These are phyloP conservation scores for Archegozetes longisetosus DNA, from an alignment of 1,140 invertebrate genomes.

Conservation along the genomic window DNA sequence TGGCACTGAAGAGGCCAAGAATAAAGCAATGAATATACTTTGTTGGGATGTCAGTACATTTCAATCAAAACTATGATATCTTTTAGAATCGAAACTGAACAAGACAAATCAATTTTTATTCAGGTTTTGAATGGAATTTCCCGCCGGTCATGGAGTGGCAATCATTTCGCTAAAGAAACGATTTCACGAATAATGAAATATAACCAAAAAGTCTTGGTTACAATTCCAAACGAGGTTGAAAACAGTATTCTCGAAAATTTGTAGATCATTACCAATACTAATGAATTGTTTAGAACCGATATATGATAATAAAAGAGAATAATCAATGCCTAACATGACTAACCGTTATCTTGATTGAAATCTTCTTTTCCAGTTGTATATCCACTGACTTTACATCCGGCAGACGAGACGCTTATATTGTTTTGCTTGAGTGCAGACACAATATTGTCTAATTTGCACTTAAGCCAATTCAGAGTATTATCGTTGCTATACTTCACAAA, in stretches of 20 bases:
- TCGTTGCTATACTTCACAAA: slow-evolving; percentile 2
- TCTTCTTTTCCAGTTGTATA: background rate
- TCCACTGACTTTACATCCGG: background rate
- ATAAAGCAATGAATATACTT: slow-evolving; percentile 36
- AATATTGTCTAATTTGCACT: slow-evolving; percentile 2
- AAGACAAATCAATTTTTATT: background rate
- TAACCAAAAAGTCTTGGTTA: slow-evolving; percentile 34
- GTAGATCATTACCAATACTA: no score
- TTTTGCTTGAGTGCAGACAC: background rate
- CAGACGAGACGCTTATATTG: background rate
- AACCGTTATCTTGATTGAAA: background rate
- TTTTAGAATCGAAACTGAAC: no score
- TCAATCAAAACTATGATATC: no score
- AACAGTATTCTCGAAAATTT: background rate
- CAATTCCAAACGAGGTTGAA: slow-evolving; percentile 29
- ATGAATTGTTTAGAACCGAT: background rate
- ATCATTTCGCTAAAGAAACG: slow-evolving; percentile 35
- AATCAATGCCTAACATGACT: no score
- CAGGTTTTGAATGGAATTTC: slow-evolving; percentile 25
- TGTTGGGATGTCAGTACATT: slow-evolving; percentile 44
- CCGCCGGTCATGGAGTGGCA: slow-evolving; percentile 32
- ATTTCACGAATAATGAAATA: slow-evolving; percentile 36
- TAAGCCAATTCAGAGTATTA: background rate
- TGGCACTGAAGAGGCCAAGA: slow-evolving; percentile 37
- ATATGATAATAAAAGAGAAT: no score